These are phyloP conservation scores for Octodon degus DNA, from an alignment of 2,113 vertebrate species.

Conservation along the genomic window DNA sequence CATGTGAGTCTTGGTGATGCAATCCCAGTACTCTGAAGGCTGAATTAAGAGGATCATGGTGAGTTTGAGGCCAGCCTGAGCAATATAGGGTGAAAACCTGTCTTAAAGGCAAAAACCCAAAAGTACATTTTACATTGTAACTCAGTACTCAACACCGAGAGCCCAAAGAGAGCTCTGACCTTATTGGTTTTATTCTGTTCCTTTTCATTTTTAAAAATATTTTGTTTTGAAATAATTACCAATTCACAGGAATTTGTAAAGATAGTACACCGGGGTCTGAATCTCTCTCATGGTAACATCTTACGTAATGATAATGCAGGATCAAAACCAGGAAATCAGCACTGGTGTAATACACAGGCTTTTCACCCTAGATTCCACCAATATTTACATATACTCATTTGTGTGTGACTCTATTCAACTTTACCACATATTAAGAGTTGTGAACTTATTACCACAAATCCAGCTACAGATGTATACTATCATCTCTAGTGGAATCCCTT, in stretches of 20 bases:
- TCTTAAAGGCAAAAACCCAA: background rate
- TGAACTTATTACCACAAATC: background rate
- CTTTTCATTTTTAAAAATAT: background rate
- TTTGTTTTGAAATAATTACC: constrained; percentile 11
- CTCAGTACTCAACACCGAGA: background rate
- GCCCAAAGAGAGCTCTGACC: background rate
- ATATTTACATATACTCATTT: background rate
- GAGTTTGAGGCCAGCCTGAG: background rate
- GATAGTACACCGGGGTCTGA: background rate
- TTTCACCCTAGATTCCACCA: background rate
- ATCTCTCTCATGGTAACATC: background rate
- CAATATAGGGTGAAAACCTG: background rate
- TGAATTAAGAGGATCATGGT: background rate
- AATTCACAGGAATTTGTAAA: constrained; percentile 4
- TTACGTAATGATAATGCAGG: background rate
- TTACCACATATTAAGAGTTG: background rate
- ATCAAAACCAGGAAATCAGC: background rate
- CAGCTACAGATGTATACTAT: background rate
- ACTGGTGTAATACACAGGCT: background rate
- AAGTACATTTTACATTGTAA: background rate
- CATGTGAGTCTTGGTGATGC: background rate
- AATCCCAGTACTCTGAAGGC: background rate
- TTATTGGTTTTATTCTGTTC: background rate
- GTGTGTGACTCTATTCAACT: background rate
- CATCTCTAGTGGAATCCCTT: background rate